Base-by-base conservation (phyloP, 1,140 invertebrate genomes). In the Physella acuta region DNA sequence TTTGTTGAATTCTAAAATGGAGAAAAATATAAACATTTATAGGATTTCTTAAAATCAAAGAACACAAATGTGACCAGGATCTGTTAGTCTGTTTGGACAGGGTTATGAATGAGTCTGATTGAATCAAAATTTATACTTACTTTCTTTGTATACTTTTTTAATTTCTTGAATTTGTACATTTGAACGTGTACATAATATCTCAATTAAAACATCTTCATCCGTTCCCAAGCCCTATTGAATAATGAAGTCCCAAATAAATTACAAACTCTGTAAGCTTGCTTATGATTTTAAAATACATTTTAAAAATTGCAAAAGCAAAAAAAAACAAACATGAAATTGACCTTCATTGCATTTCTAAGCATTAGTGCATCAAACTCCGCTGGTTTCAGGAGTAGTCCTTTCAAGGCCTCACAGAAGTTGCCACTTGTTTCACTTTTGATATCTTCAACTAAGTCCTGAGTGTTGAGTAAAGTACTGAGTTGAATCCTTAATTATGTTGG, bases 91-190 rank as follows among this genome's bases (percentile, higher is more conserved):
- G n/a, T n/a, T n/a, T n/a, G n/a, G n/a, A n/a, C n/a, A n/a, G n/a
- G n/a, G n/a, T n/a, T n/a, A n/a, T n/a, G n/a, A n/a, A n/a, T n/a
- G n/a, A n/a, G 8, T 44, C 20, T 44, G 39, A 44, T 8, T 44
- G 8, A 44, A 44, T 44, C 39, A 44, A 44, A 11, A 11, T 44
- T 26, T 55, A 5, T 5, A 90, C 90, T 90, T 86, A 95, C 93
- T 88, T 70, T 88, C 86, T 84, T 92, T 88, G 80, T 95, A 97
- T 30, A 91, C 88, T 75, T 90, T 88, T 74, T 91, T 90, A 77
- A 96, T 94, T 61, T 91, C 89, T 68, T 89, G 87, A 68, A 97
- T 93, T 82, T 96, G 93, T 56, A 90, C 87, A 86, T 96, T 95
- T 52, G 91, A 91, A 80, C 94, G 88, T 4, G 94, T 94, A 81